phyloP scores from a whole-genome alignment of 2,113 vertebrate species.

The Aix galericulata region DNA sequence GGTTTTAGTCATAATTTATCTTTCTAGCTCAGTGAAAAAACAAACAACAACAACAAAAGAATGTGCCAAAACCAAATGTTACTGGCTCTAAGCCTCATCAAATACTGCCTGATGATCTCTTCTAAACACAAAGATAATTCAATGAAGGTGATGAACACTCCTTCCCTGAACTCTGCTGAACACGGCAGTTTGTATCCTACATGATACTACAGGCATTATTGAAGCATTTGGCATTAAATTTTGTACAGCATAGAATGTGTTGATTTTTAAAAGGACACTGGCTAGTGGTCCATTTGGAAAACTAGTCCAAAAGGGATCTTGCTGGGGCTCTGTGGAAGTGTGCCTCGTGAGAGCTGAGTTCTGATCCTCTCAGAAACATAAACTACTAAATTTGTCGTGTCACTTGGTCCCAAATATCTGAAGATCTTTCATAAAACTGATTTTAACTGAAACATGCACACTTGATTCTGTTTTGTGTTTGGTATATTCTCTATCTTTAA shows the following conservation, averaged over 20 bases:
- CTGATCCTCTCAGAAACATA: constrained; percentile 12
- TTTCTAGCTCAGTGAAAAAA: constrained; percentile 43
- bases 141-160: constrained; percentile 14
- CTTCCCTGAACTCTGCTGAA: constrained; percentile 28
- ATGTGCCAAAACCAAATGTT: constrained; percentile 24
- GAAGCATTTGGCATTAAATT: constrained; percentile 21
- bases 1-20: constrained; percentile 32
- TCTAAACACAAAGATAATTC: constrained; percentile 32
- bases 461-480: constrained; percentile 73
- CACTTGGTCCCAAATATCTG: constrained; percentile 26
- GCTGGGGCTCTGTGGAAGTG: constrained; percentile 22
- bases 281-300: constrained; percentile 28
- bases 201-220: constrained; percentile 14
- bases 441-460: constrained; percentile 59
- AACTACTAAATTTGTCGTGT: neutral
- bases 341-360: constrained; percentile 46
- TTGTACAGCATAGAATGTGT: neutral
- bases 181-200: neutral
- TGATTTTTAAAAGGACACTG: neutral
- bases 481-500: constrained; percentile 61
- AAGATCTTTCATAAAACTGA: constrained; percentile 45
- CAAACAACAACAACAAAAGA: neutral
- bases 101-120: constrained; percentile 20
- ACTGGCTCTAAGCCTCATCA: constrained; percentile 15
- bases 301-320: constrained; percentile 60